These are phyloP conservation scores for Leucania comma DNA, from an alignment of 2,888 invertebrate genomes.

Conservation along the genomic window DNA sequence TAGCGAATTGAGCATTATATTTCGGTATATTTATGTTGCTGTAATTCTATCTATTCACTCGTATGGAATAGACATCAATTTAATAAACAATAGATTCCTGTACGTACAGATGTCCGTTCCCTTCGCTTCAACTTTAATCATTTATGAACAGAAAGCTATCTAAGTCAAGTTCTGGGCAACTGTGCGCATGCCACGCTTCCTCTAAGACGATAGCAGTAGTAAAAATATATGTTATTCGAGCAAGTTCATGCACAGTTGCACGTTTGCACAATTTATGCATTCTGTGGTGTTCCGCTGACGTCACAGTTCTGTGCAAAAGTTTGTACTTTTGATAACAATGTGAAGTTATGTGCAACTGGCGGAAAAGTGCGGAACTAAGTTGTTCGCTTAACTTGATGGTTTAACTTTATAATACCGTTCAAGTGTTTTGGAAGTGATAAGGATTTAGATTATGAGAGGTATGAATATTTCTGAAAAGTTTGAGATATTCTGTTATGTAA, in stretches of 20 bases:
- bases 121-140: conserved; percentile 19
- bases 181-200: conserved; percentile 5
- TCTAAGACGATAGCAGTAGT: conserved; percentile 1
- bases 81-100: background rate
- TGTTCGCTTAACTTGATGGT: conserved; percentile 7
- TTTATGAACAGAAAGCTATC: conserved; percentile 2
- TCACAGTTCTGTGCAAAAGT: conserved; percentile 35
- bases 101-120: background rate
- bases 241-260: conserved; percentile 38
- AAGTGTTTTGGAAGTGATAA: conserved; percentile 46
- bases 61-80: background rate
- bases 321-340: conserved; percentile 42
- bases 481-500: background rate
- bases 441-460: conserved; percentile 33
- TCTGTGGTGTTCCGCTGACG: conserved; percentile 34
- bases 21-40: background rate
- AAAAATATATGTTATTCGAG: conserved; percentile 37
- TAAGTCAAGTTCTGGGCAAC: background rate
- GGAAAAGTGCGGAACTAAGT: conserved; percentile 15
- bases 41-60: background rate
- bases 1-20: background rate
- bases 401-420: conserved; percentile 32
- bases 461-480: conserved; percentile 25
- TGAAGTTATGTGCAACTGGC: conserved; percentile 22
- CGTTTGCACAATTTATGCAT: conserved; percentile 51